Evolutionary conservation across 1,140 invertebrate genomes (phyloP), one percentile per base, ranked within the genome.

Genomic region (Wiebesia pumilae): DNA sequence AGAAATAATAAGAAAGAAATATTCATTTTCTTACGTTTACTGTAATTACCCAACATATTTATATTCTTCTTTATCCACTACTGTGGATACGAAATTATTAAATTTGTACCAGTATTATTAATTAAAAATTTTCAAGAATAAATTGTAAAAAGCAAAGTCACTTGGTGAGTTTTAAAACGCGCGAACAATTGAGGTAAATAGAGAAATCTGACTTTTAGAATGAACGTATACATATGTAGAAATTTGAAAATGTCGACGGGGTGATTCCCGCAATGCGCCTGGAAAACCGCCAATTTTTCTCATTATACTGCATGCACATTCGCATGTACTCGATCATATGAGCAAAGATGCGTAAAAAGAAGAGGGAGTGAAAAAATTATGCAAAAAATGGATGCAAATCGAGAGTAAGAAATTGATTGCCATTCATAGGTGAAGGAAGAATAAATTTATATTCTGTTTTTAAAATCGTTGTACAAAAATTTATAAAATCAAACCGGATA

Each of bases 181-280:
- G 19, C 3, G 19, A 58, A 58, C 7, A 27, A 62, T 24, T 62
- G 4, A 10, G 14, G 16, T 12, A 78, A 43, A 78, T 3, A 78
- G 24, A 40, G 14, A 30, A 33, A 78, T 4, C 54, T 24, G 14
- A 33, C 16, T 43, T 78, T 10, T 12, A 47, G 43, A 16, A 40
- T 27, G 43, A 27, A 75, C 24, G 0, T 43, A 75, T 21, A 75
- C 24, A 7, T 43, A 75, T 1, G 43, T 43, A 27, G 10, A 75
- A 21, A 16, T 3, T 43, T 21, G 24, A 67, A 33, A 81, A 54
- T 6, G 67, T 86, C 40, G 71, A 83, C 65, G 58, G 78, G 82
- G 84, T 84, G 88, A 90, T 86, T 90, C 88, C 90, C 90, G 91
- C 91, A 92, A 88, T 92, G 91, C 91, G 90, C 88, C 89, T 92